A percentile compares a stretch with the other conserved stretches of the same genome.
These are phyloP conservation scores for Byasa hedistus DNA, from an alignment of 2,888 invertebrate species.

Conservation along the genomic window DNA sequence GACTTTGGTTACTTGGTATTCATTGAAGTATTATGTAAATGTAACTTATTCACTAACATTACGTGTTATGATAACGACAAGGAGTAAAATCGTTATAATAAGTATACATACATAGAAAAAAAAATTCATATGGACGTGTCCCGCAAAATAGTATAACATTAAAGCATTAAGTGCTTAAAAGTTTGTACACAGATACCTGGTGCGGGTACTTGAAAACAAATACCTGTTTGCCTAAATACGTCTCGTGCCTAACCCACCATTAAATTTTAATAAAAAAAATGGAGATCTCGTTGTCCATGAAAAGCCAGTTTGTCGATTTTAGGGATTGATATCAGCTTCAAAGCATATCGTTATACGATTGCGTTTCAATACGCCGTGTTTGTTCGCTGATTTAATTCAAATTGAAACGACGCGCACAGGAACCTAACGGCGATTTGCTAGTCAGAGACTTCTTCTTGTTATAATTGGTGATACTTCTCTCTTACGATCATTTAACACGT, in stretches of 20 bases:
- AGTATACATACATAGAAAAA: too few relatives aligned
- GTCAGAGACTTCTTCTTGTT: constrained; percentile 49
- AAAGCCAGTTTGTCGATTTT: constrained; percentile 32
- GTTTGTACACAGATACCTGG: too few relatives aligned
- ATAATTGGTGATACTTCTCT: constrained; percentile 39
- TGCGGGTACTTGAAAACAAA: too few relatives aligned
- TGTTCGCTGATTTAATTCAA: constrained; percentile 16
- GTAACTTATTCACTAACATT: too few relatives aligned
- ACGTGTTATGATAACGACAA: too few relatives aligned
- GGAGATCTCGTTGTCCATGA: constrained; percentile 33
- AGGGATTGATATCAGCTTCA: constrained; percentile 12
- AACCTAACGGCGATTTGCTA: constrained; percentile 10
- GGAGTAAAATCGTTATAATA: too few relatives aligned
- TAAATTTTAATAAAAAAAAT: constrained; percentile 23
- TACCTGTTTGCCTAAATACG: too few relatives aligned
- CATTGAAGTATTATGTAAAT: too few relatives aligned
- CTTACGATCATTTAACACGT: constrained; percentile 50
- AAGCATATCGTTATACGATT: constrained; percentile 5
- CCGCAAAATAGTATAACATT: too few relatives aligned
- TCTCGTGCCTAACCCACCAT: constrained; percentile 1
- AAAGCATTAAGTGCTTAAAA: too few relatives aligned
- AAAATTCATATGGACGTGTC: too few relatives aligned
- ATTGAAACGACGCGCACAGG: constrained; percentile 8
- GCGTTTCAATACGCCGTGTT: neutral
- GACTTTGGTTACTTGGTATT: too few relatives aligned